These are phyloP conservation scores for Himalopsyche kuldschensis DNA, from an alignment of 2,888 invertebrate genomes.

Conservation along the genomic window DNA sequence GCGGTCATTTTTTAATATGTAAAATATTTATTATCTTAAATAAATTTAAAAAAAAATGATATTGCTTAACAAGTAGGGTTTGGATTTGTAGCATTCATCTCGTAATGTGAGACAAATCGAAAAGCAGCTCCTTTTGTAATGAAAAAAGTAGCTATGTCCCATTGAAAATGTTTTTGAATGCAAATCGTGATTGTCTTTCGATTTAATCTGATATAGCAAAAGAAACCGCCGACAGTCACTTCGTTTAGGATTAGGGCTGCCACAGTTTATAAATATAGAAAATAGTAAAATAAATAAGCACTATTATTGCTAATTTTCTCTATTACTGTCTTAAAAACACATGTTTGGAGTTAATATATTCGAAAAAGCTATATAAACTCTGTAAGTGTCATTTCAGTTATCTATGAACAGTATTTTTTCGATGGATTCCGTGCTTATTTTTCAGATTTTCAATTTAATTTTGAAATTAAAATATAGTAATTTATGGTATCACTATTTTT, in stretches of 20 bases:
- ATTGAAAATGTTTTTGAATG: slow-evolving; percentile 41
- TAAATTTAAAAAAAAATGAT: too few relatives aligned
- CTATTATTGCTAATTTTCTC: neutral
- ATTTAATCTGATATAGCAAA: slow-evolving; percentile 40
- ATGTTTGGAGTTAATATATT: too few relatives aligned
- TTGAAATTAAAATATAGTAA: too few relatives aligned
- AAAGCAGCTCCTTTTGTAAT: slow-evolving; percentile 34
- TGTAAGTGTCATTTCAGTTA: too few relatives aligned
- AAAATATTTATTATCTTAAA: too few relatives aligned
- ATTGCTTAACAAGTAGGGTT: neutral
- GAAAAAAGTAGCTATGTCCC: slow-evolving; percentile 34
- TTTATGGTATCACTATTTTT: too few relatives aligned
- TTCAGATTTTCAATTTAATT: too few relatives aligned
- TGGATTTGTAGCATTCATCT: neutral
- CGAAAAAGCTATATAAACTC: too few relatives aligned
- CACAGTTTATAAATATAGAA: neutral
- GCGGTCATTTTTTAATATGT: too few relatives aligned
- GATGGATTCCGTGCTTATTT: too few relatives aligned
- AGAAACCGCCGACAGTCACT: slow-evolving; percentile 38
- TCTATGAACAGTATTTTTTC: too few relatives aligned
- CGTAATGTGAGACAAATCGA: neutral
- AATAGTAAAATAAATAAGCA: neutral
- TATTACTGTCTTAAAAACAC: too few relatives aligned
- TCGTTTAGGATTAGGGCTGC: neutral
- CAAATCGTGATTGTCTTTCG: slow-evolving; percentile 41